Conservation (phyloP, 2,888 invertebrate species). For the Pandemis heparana region DNA sequence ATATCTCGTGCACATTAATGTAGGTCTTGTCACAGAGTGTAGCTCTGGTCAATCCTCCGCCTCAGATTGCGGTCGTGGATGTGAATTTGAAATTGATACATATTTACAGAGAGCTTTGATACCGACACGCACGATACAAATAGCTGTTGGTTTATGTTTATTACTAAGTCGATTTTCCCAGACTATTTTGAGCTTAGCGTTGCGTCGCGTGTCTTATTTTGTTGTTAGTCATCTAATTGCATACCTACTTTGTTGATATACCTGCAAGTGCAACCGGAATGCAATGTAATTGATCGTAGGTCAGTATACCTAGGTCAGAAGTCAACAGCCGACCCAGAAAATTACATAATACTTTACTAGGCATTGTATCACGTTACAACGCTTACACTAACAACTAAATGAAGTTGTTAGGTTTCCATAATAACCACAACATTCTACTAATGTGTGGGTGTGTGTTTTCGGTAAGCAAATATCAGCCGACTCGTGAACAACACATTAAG, state of each 20-base stretch:
- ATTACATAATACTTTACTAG: slow-evolving; percentile 38
- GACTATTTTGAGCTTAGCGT: not conserved
- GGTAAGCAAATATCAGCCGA: not conserved
- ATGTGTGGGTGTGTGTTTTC: not conserved
- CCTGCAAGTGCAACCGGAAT: not conserved
- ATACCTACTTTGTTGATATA: not conserved
- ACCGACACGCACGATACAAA: too few relatives aligned
- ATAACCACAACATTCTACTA: slow-evolving; percentile 10
- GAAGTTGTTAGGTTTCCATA: slow-evolving; percentile 1
- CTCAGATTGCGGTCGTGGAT: too few relatives aligned
- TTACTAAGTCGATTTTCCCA: not conserved
- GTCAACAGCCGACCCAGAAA: slow-evolving; percentile 48
- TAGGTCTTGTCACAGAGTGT: too few relatives aligned
- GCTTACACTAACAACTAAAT: not conserved
- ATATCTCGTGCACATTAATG: too few relatives aligned
- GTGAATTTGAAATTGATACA: too few relatives aligned
- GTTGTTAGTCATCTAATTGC: slow-evolving; percentile 23
- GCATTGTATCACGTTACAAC: not conserved
- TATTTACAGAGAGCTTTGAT: not conserved
- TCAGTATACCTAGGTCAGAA: slow-evolving; percentile 43
- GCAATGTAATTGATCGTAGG: slow-evolving; percentile 21
- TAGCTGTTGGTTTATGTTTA: not conserved
- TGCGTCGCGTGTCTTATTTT: slow-evolving; percentile 6
- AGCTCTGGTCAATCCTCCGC: too few relatives aligned
- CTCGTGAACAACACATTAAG: slow-evolving; percentile 19